A percentile compares a stretch with the other conserved stretches of the same genome.
Conservation (phyloP, 2,113 vertebrate species). For the Sylvilagus bachmani region DNA sequence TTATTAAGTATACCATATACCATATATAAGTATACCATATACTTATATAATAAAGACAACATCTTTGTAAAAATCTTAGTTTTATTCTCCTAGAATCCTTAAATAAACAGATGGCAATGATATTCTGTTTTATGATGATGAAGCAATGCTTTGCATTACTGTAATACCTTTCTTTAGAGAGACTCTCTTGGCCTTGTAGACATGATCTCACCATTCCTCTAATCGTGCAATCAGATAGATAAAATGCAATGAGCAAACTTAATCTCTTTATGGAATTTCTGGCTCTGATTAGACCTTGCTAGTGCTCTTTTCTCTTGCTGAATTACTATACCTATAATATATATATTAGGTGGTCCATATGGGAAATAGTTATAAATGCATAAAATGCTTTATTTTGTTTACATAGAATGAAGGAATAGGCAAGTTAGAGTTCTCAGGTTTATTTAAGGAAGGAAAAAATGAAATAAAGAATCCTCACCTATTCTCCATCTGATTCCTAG, state of each 20-base stretch:
- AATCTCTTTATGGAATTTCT: conserved; percentile 64
- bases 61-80: background rate
- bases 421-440: background rate
- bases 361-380: background rate
- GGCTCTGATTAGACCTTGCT: conserved; percentile 13
- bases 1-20: background rate
- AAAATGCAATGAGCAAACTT: conserved; percentile 48
- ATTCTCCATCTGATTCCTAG: background rate
- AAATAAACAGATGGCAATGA: conserved; percentile 43
- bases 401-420: background rate
- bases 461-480: background rate
- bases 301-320: background rate
- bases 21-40: background rate
- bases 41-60: background rate
- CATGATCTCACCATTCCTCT: conserved; percentile 73
- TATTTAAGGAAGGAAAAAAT: background rate
- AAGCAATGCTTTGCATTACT: conserved; percentile 47
- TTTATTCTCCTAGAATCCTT: conserved; percentile 31
- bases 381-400: conserved; percentile 14
- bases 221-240: conserved; percentile 59
- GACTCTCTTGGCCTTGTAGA: conserved; percentile 51
- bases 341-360: background rate
- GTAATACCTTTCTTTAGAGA: conserved; percentile 23
- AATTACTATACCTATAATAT: background rate
- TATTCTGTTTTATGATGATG: conserved; percentile 53